A percentile compares a stretch with the other conserved stretches of the same genome.
These are phyloP conservation scores for Orycteropus afer DNA, from an alignment of 2,113 vertebrate genomes.

Conservation along the genomic window DNA sequence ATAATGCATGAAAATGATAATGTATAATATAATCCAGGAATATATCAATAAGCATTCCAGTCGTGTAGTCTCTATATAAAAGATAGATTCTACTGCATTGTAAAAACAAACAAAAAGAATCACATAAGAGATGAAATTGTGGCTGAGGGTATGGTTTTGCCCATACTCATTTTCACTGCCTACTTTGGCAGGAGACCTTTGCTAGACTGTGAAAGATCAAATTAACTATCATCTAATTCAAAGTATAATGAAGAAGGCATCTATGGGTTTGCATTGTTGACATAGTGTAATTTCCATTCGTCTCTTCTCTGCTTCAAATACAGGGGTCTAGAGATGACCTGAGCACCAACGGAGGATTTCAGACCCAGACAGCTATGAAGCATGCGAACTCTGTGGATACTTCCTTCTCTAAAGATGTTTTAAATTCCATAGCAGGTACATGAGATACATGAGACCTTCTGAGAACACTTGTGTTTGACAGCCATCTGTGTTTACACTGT, in stretches of 20 bases:
- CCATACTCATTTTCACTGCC: not conserved
- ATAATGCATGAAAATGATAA: not conserved
- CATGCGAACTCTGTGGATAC: slow-evolving; percentile 96
- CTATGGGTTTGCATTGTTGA: not conserved
- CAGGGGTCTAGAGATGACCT: slow-evolving; percentile 98
- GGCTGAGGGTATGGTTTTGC: not conserved
- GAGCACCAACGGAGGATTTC: slow-evolving; percentile 90
- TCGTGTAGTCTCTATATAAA: not conserved
- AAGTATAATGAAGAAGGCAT: not conserved
- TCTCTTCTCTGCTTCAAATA: slow-evolving; percentile 39
- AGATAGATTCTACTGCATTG: not conserved
- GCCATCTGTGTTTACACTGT: slow-evolving; percentile 63
- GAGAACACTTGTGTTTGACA: not conserved
- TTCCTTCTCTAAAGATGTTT: slow-evolving; percentile 98
- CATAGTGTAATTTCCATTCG: not conserved
- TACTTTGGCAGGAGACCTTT: slow-evolving; percentile 22
- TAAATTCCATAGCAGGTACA: slow-evolving; percentile 99
- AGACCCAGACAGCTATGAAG: slow-evolving; percentile 89
- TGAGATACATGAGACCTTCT: slow-evolving; percentile 74
- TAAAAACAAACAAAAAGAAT: not conserved
- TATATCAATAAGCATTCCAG: not conserved
- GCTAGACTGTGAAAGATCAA: not conserved
- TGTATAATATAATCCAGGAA: not conserved
- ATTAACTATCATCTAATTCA: not conserved
- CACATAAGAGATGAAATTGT: not conserved